phyloP scores from a whole-genome alignment of 2,888 invertebrate genomes.

The Liopterus haemorrhoidalis region DNA sequence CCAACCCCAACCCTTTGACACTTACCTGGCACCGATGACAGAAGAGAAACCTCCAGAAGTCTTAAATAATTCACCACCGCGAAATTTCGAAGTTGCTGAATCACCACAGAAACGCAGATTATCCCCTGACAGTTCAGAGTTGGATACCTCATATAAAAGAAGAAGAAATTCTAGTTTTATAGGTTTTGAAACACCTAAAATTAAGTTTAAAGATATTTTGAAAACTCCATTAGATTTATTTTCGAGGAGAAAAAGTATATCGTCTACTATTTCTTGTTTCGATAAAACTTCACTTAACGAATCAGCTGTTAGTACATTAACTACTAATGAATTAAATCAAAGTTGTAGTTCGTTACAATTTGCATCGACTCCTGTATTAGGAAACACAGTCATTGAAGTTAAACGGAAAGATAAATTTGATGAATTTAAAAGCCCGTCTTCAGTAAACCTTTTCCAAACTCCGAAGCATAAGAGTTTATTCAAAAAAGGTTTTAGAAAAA shows the following conservation, averaged over 20 bases:
- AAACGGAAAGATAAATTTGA: slow-evolving; percentile 9
- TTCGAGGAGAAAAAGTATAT: slow-evolving; percentile 11
- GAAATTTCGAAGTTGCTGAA: slow-evolving; percentile 17
- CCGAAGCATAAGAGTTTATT: slow-evolving; percentile 17
- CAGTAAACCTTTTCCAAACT: slow-evolving; percentile 15
- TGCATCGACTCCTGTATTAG: slow-evolving; percentile 5
- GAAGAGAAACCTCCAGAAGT: no score
- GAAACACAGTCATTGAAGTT: neutral
- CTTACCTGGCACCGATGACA: no score
- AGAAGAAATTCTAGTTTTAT: slow-evolving; percentile 16
- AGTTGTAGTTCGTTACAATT: slow-evolving; percentile 12
- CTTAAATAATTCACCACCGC: no score
- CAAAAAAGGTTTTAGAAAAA: slow-evolving; percentile 22
- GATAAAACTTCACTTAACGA: slow-evolving; percentile 11
- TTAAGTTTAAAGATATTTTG: slow-evolving; percentile 19
- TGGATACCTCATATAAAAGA: slow-evolving; percentile 15
- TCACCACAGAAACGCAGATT: slow-evolving; percentile 23
- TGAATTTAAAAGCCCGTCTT: slow-evolving; percentile 16
- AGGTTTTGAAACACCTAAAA: slow-evolving; percentile 15
- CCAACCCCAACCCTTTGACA: slow-evolving; percentile 14
- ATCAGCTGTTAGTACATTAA: slow-evolving; percentile 9
- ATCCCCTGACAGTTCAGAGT: slow-evolving; percentile 14
- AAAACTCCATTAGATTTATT: slow-evolving; percentile 22
- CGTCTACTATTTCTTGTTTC: slow-evolving; percentile 7
- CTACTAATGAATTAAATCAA: slow-evolving; percentile 11